phyloP scores from a whole-genome alignment of 2,113 vertebrate genomes.

The Mesoclemmys tuberculata region DNA sequence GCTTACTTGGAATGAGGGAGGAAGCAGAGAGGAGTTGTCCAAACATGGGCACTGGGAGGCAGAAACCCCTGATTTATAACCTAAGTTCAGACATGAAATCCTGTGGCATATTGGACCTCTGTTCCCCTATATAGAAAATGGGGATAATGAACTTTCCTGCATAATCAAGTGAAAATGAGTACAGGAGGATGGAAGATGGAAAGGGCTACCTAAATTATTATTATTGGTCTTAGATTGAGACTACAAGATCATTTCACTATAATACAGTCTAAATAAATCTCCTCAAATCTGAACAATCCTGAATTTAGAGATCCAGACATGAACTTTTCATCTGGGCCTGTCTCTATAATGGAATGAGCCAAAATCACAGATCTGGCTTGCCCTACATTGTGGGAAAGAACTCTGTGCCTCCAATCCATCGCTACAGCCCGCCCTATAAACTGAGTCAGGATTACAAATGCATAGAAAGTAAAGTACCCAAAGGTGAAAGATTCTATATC shows the following conservation, averaged over 20 bases:
- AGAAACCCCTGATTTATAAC: background rate
- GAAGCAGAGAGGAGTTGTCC: background rate
- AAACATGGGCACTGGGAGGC: background rate
- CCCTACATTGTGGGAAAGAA: background rate
- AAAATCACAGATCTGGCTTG: background rate
- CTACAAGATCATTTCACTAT: slow-evolving; percentile 43
- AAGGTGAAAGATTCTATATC: accelerated
- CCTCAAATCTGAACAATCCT: background rate
- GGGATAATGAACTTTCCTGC: slow-evolving; percentile 57
- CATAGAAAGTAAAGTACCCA: background rate
- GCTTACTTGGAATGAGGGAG: background rate
- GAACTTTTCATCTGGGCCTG: background rate
- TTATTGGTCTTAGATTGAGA: slow-evolving; percentile 14
- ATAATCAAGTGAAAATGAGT: slow-evolving; percentile 35
- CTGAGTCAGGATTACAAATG: background rate
- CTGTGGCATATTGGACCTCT: background rate
- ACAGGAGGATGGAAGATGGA: slow-evolving; percentile 47
- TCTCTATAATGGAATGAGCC: background rate
- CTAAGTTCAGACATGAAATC: background rate
- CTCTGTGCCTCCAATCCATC: background rate
- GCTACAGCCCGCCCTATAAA: background rate
- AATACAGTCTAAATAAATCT: background rate
- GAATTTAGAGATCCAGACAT: background rate
- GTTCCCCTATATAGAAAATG: slow-evolving; percentile 15
- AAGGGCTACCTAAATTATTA: slow-evolving; percentile 60